These are phyloP conservation scores for Molossus alvarezi DNA, from an alignment of 2,797 vertebrate species.

Conservation along the genomic window DNA sequence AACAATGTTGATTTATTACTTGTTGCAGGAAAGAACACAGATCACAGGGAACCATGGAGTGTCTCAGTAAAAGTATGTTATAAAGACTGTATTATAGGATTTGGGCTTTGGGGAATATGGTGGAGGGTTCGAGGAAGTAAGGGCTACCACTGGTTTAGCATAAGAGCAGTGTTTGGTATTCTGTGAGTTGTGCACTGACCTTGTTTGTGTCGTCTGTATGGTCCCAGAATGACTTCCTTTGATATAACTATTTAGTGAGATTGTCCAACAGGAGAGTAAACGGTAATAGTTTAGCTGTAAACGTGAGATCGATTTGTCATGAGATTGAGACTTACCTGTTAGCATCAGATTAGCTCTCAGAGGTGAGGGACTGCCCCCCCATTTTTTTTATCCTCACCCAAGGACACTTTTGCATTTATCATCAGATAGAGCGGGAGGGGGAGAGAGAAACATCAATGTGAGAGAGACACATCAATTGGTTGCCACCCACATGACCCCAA, in stretches of 20 bases:
- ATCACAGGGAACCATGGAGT: background rate
- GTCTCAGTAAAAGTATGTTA: background rate
- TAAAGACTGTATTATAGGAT: background rate
- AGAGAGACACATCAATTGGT: too few relatives aligned
- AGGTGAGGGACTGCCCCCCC: background rate
- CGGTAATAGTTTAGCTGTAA: background rate
- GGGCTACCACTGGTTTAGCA: background rate
- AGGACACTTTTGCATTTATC: too few relatives aligned
- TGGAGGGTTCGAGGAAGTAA: background rate
- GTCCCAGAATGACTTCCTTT: slow-evolving; percentile 35
- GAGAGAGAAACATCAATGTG: too few relatives aligned
- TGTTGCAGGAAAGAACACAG: background rate
- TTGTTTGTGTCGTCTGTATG: slow-evolving; percentile 16
- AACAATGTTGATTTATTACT: slow-evolving; percentile 23
- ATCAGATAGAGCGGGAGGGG: too few relatives aligned
- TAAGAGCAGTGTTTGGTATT: background rate
- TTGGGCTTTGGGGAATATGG: background rate
- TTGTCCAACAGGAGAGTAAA: background rate
- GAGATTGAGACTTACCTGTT: background rate
- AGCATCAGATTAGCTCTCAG: slow-evolving; percentile 41
- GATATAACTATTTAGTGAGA: background rate
- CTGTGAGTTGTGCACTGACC: background rate
- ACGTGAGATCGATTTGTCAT: background rate
- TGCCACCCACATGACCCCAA: too few relatives aligned
- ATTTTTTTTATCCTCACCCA: too few relatives aligned